Evolutionary conservation across 2,888 invertebrate species (phyloP).

Genomic region (Caenorhabditis japonica): DNA sequence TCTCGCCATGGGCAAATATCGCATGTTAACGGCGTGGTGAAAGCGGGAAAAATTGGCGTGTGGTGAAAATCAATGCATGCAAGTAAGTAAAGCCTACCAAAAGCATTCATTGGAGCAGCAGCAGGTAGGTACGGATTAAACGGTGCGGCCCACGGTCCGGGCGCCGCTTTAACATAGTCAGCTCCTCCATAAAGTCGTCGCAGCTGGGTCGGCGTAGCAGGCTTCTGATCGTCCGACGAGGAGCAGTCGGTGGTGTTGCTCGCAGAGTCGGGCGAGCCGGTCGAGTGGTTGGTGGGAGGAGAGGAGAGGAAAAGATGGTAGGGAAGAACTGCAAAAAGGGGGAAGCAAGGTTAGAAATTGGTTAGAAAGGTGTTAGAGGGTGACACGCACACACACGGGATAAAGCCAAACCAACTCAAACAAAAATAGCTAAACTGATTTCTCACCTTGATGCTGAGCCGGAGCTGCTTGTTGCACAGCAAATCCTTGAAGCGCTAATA

Average conservation of each 20-base stretch:
- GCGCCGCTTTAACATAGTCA: constrained; percentile 2
- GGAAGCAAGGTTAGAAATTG: constrained; percentile 6
- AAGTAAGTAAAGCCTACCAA: constrained; percentile 18
- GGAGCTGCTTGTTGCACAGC: constrained; percentile 40
- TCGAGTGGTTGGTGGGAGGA: constrained; percentile 23
- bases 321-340: not conserved
- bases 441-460: constrained; percentile 42
- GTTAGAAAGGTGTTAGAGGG: constrained; percentile 14
- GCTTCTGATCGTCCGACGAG: constrained; percentile 4
- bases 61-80: constrained; percentile 16
- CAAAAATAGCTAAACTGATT: not conserved
- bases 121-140: not conserved
- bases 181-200: not conserved
- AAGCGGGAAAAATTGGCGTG: not conserved
- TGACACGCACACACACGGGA: not conserved
- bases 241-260: constrained; percentile 33
- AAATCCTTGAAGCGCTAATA: constrained; percentile 47
- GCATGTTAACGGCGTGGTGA: not conserved
- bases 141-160: not conserved
- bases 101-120: constrained; percentile 6
- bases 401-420: not conserved
- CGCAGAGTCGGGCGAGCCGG: constrained; percentile 45
- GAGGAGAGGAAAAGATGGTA: not conserved
- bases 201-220: constrained; percentile 1
- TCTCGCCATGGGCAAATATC: not conserved